Evolutionary conservation across 2,888 invertebrate species (phyloP).

Genomic region (Phaonia tiefii): DNA sequence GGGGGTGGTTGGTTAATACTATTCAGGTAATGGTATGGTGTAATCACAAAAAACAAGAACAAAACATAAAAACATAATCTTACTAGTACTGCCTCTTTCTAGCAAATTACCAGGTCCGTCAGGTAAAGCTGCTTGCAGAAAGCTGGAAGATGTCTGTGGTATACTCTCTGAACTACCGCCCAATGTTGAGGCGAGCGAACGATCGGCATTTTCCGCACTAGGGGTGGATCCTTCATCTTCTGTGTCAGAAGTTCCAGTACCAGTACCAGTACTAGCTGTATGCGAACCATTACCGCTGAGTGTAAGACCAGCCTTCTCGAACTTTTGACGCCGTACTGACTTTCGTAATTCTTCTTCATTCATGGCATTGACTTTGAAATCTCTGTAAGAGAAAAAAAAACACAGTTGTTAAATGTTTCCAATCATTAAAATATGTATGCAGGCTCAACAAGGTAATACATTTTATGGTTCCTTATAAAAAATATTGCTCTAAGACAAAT

Average conservation of each 20-base stretch:
- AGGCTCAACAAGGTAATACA: no score
- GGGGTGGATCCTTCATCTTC: constrained; percentile 90
- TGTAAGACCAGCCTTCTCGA: constrained; percentile 82
- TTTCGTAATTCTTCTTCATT: constrained; percentile 91
- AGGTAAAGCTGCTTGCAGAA: constrained; percentile 79
- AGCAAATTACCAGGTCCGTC: constrained; percentile 79
- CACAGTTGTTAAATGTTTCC: no score
- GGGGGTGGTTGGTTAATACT: neutral
- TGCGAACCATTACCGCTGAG: constrained; percentile 79
- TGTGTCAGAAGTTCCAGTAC: constrained; percentile 88
- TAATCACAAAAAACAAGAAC: neutral
- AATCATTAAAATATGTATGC: no score
- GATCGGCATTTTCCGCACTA: constrained; percentile 90
- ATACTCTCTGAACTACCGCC: constrained; percentile 87
- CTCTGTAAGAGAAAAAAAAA: constrained; percentile 84
- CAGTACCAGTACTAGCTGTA: constrained; percentile 81
- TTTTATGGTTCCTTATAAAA: no score
- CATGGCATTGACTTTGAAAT: constrained; percentile 94
- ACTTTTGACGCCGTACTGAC: constrained; percentile 86
- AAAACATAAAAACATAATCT: constrained; percentile 56
- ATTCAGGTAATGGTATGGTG: neutral
- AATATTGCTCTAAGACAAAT: no score
- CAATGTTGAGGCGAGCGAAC: constrained; percentile 84
- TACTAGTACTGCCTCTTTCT: constrained; percentile 79
- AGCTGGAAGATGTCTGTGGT: constrained; percentile 77